Base-by-base conservation (phyloP, 2,113 vertebrate genomes). In the Glaucidium brasilianum region DNA sequence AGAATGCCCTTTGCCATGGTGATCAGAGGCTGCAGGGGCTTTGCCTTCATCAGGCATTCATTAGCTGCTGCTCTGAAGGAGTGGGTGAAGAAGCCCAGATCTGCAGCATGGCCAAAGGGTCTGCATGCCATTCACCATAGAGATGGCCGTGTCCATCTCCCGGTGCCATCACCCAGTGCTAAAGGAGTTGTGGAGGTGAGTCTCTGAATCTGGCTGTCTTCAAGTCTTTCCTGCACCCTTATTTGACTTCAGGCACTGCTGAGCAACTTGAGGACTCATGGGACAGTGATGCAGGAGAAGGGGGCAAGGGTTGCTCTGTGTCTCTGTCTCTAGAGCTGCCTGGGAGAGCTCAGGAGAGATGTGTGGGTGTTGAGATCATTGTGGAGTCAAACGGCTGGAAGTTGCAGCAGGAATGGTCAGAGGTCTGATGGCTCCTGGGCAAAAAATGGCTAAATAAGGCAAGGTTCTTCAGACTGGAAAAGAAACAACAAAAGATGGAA, bases 341-440 rank as follows among this genome's bases (percentile, higher is more conserved):
- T 11, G 4, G 41, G 71, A 59, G 55, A 80, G 83, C 77, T 71
- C 79, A 30, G 68, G 41, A 85, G 72, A 90, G 77, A 90, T 22
- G 32, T 83, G 81, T 91, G 52, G 26, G 23, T 47, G 49, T 72
- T 94, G 85, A 94, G 68, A 94, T 87, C 76, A 73, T 79, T 43
- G 85, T 62, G 45, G 37, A 90, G 53, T 47, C 69, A 72, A 90
- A 75, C 72, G 85, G 64, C 74, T 96, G 74, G 64, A 87, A 91
- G 64, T 15, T 77, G 79, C 82, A 95, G 90, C 66, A 79, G 53
- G 74, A 80, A 10, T 15, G 45, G 67, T 86, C 72, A 79, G 76
- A 96, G 89, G 50, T 83, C 68, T 88, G 50, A 71, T 6, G 12
- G 64, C 68, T 53, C 86, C 39, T 83, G 29, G 67, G 71, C 25